Base-by-base conservation (phyloP, 64 coral and sea anemone genomes). In the Montipora sp. region DNA sequence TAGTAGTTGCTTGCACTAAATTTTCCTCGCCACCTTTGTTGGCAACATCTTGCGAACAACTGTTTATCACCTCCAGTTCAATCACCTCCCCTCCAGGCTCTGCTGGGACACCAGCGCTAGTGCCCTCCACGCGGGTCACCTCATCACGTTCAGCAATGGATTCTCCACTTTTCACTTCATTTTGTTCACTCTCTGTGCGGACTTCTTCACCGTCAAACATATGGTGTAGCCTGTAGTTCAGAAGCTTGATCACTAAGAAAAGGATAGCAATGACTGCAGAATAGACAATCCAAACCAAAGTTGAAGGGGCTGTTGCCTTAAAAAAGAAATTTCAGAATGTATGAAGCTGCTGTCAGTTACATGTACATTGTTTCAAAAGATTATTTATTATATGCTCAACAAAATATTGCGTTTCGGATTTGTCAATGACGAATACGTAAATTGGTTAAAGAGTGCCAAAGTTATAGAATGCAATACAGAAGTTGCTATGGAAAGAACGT, bases 161-260 rank as follows among this genome's bases (percentile, higher is more conserved):
- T 57, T 90, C 36, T 58, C 83, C 71, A 18, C 27, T 67, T 11
- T 19, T 75, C 11, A 61, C 91, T 47, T 92, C 92, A 48, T 77
- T 77, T 73, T 95, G 90, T 55, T 88, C 91, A n/a, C 88, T 89
- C 47, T 93, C 84, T 5, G 93, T 92, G 11, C 94, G 98, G 44
- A 99, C 88, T 80, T 99, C 98, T 51, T 95, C 98, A 60, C 94
- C 92, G 48, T 98, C 97, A 80, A 99, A 99, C 98, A 99, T 99
- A 15, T 92, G 27, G 85, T 99, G 98, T 13, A 99, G 92, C 60
- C 98, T 79, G 75, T 96, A 96, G 90, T 99, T 99, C 47, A 99
- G 88, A 20, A 67, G 91, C 90, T 99, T 99, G 57, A 99, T 92
- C 1, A 92, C 75, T 19, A 92, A 77, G 81, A 99, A 96, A 43